These are phyloP conservation scores for Achroia grisella DNA, from an alignment of 1,140 invertebrate genomes.

Conservation along the genomic window DNA sequence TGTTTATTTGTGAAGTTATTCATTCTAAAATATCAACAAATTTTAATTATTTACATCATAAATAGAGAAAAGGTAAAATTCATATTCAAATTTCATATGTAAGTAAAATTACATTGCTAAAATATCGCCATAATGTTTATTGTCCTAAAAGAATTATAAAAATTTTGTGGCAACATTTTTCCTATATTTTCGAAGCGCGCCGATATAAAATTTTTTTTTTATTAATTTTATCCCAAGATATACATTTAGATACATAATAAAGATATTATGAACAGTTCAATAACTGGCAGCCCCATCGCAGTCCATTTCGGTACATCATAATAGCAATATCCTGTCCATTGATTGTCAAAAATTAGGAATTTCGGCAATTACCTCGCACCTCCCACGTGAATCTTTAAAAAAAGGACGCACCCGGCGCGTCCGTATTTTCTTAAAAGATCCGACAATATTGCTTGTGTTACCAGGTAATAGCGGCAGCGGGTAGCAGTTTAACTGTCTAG, in stretches of 20 bases:
- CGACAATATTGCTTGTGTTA: constrained; percentile 31
- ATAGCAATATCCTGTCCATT: constrained; percentile 70
- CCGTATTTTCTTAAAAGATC: constrained; percentile 60
- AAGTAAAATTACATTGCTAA: no score
- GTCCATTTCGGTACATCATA: constrained; percentile 52
- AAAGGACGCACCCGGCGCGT: constrained; percentile 61
- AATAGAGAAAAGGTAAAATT: no score
- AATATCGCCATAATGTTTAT: no score
- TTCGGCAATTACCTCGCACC: constrained; percentile 68
- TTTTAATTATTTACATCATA: no score
- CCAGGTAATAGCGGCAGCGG: constrained; percentile 17
- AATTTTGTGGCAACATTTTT: no score
- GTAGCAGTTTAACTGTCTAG: not conserved
- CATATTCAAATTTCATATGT: no score
- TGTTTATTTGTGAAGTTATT: no score
- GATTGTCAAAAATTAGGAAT: constrained; percentile 72
- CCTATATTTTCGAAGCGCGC: no score
- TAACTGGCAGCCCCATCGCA: not conserved
- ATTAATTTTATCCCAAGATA: no score
- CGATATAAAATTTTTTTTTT: no score
- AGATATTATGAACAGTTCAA: not conserved
- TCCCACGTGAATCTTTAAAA: constrained; percentile 60
- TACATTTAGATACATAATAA: constrained; percentile 1
- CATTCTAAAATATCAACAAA: no score
- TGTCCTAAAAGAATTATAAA: no score